Percentiles rank a stretch among this genome's conserved stretches.
These are phyloP conservation scores for Brachypodius melanocephalos DNA, from an alignment of 2,113 vertebrate genomes.

Conservation along the genomic window DNA sequence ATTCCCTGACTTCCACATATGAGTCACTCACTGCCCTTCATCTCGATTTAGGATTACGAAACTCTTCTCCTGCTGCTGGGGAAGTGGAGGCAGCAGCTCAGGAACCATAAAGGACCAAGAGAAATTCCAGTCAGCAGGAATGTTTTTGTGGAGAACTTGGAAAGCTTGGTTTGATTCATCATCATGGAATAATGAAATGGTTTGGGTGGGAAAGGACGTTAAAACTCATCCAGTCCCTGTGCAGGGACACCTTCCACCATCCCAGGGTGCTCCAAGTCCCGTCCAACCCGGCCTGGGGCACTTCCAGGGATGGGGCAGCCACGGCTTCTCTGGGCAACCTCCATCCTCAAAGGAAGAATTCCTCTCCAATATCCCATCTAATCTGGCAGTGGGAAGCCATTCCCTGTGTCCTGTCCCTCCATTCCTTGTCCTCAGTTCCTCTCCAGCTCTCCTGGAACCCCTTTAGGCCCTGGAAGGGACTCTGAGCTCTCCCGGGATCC, in stretches of 20 bases:
- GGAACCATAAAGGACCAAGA: not conserved
- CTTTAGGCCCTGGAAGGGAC: accelerated
- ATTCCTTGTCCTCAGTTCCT: not conserved
- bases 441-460: not conserved
- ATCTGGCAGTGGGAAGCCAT: not conserved
- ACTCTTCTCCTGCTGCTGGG: not conserved
- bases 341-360: not conserved
- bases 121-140: not conserved
- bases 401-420: not conserved
- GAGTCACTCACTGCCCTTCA: not conserved
- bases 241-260: not conserved
- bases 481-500: not conserved
- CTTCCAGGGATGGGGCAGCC: not conserved
- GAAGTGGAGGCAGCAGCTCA: not conserved
- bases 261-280: not conserved
- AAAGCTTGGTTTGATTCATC: not conserved
- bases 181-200: accelerated
- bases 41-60: not conserved
- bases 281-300: not conserved
- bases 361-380: not conserved
- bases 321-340: not conserved
- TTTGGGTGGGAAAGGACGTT: not conserved
- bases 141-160: not conserved
- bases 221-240: not conserved
- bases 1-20: not conserved